Evolutionary conservation across 2,113 vertebrate species (phyloP).

Genomic region (Butorides virescens): DNA sequence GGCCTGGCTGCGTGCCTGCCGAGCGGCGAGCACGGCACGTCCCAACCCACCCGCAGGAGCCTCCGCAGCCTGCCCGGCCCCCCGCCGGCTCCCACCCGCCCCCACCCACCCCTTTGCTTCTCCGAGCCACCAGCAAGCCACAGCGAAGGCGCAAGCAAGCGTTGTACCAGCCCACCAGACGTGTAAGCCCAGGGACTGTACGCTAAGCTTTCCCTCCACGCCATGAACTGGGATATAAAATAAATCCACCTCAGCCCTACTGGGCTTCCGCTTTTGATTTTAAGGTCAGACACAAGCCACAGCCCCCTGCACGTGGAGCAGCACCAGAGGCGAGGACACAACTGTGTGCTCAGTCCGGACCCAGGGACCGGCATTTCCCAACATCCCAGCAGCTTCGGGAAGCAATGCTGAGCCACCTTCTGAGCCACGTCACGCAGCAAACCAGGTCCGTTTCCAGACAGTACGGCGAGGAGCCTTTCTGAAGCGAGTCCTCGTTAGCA

Average conservation of each 20-base stretch:
- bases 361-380: not conserved
- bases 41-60: not conserved
- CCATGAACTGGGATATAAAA: not conserved
- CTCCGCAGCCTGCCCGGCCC: not conserved
- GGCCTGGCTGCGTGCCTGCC: not conserved
- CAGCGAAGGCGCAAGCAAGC: not conserved
- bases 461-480: not conserved
- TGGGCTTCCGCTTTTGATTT: not conserved
- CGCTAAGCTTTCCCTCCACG: not conserved
- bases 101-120: not conserved
- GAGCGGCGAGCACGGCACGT: not conserved
- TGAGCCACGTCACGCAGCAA: not conserved
- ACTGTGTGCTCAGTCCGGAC: not conserved
- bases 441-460: not conserved
- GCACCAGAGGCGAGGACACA: not conserved
- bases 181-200: fast-evolving
- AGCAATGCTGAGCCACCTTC: not conserved
- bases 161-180: not conserved
- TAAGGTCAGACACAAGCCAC: not conserved
- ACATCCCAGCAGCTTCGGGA: not conserved
- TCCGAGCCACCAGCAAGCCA: not conserved
- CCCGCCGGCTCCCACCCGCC: not conserved
- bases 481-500: not conserved
- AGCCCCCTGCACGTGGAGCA: not conserved
- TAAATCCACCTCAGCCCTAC: not conserved